phyloP scores from a whole-genome alignment of 2,797 vertebrate genomes.

The Taenioides sp. region DNA sequence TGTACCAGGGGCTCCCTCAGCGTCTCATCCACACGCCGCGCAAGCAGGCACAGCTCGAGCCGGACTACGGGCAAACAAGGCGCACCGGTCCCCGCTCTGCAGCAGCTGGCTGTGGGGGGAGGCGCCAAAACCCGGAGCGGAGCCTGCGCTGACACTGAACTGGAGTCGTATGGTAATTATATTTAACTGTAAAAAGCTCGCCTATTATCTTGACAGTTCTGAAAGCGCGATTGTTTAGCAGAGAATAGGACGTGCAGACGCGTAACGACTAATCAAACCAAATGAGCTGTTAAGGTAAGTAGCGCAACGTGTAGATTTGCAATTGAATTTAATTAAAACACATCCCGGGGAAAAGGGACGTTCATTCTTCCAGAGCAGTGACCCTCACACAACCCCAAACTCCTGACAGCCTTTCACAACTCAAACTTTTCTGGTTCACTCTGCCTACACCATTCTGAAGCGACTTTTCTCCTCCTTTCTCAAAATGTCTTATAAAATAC shows the following conservation, averaged over 20 bases:
- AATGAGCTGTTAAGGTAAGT: neutral
- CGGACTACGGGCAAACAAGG: conserved; percentile 70
- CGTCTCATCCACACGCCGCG: conserved; percentile 66
- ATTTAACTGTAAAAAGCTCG: conserved; percentile 20
- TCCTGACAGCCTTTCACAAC: conserved; percentile 4
- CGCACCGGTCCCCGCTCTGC: conserved; percentile 81
- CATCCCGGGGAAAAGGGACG: neutral
- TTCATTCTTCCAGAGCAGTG: neutral
- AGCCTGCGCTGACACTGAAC: conserved; percentile 62
- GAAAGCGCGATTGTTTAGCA: neutral
- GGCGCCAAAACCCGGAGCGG: conserved; percentile 82
- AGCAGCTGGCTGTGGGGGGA: conserved; percentile 78
- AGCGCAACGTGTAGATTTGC: neutral
- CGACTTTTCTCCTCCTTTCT: conserved; percentile 2
- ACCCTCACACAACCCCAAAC: conserved; percentile 12
- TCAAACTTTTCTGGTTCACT: conserved; percentile 6
- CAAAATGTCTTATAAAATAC: conserved; percentile 4
- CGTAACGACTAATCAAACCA: neutral
- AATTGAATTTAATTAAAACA: neutral
- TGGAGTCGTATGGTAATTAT: conserved; percentile 58
- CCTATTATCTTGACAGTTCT: neutral
- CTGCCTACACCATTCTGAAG: conserved; percentile 10
- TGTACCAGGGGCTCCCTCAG: conserved; percentile 60
- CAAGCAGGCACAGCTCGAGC: conserved; percentile 60
- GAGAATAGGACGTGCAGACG: neutral